Base-by-base conservation (phyloP, 2,888 invertebrate genomes). In the Poecilus cupreus region DNA sequence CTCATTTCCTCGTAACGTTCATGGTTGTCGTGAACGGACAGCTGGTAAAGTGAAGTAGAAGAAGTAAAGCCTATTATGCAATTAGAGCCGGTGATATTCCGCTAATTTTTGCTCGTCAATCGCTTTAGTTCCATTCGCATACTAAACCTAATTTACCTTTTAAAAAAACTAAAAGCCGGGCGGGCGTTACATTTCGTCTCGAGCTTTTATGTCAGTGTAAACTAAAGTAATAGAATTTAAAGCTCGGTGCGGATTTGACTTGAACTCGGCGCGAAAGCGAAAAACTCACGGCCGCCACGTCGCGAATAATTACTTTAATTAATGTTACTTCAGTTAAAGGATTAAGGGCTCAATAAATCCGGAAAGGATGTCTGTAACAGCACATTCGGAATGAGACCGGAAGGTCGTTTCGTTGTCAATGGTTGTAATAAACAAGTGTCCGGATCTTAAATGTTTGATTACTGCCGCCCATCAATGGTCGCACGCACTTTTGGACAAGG, bases 311-410 rank as follows among this genome's bases (percentile, higher is more conserved):
- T 60, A 77, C 77, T 60, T 60, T 64, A 77, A 77, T 77, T 39
- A 77, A 77, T 77, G 64, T 77, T 64, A 64, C 60, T 60, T 64
- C 43, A 77, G 60, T 77, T 39, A 64, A 77, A 64, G 77, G 76
- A 76, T 57, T 76, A 76, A 76, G 76, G 57, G 76, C 76, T 76
- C 76, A 77, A 77, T 77, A 77, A 77, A 77, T 77, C 77, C 26
- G 43, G 64, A 37, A 64, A 64, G 46, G 77, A 60, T 46, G 77
- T 46, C 46, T 43, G 77, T 57, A 24, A 77, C 60, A 77, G 77
- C 76, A 76, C 76, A 76, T 76, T 57, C 37, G 20, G 43, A 76
- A 76, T 76, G 76, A 76, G 76, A 54, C 76, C 39, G 32, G 22
- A 76, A 57, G 37, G 39, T 57, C 57, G 60, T 60, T 54, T 57